These are phyloP conservation scores for Merodon equestris DNA, from an alignment of 2,888 invertebrate genomes.

Conservation along the genomic window DNA sequence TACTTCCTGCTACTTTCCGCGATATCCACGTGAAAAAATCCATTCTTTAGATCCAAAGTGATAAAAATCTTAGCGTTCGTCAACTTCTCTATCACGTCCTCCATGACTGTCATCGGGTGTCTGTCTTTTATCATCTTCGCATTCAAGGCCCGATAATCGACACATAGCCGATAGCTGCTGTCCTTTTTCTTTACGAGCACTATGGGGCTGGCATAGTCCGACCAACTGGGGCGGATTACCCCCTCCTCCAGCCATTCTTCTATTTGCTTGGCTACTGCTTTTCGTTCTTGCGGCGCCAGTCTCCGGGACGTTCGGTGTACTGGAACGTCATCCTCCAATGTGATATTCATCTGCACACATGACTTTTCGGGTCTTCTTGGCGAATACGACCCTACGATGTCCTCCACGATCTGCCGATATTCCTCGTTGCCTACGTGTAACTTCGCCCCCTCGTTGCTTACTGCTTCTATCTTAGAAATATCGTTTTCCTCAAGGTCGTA, in stretches of 20 bases:
- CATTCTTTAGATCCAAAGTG: too few relatives aligned
- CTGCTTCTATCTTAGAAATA: slow-evolving; percentile 18
- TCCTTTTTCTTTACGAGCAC: slow-evolving; percentile 70
- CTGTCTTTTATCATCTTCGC: slow-evolving; percentile 30
- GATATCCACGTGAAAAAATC: too few relatives aligned
- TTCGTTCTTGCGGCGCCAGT: slow-evolving; percentile 11
- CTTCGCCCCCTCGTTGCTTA: slow-evolving; percentile 66
- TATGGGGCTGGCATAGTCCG: slow-evolving; percentile 71
- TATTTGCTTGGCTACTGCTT: slow-evolving; percentile 9
- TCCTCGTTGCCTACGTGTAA: slow-evolving; percentile 61
- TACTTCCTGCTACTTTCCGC: too few relatives aligned
- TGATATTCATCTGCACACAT: slow-evolving; percentile 13
- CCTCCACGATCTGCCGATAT: slow-evolving; percentile 1
- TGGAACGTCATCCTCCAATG: slow-evolving; percentile 56
- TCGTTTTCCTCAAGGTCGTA: slow-evolving; percentile 13
- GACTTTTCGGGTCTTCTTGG: slow-evolving; percentile 6
- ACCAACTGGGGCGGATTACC: slow-evolving; percentile 52
- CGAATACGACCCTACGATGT: slow-evolving; percentile 66
- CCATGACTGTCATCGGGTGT: slow-evolving; percentile 38
- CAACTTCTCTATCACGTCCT: slow-evolving; percentile 51
- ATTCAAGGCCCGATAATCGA: slow-evolving; percentile 70
- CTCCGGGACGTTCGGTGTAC: slow-evolving; percentile 51
- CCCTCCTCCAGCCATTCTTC: slow-evolving; percentile 41
- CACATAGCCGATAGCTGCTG: slow-evolving; percentile 67
- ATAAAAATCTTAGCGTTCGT: too few relatives aligned